Evolutionary conservation across 2,113 vertebrate species (phyloP), one percentile per base, ranked within the genome.

Genomic region (Xyliphius kryptos): DNA sequence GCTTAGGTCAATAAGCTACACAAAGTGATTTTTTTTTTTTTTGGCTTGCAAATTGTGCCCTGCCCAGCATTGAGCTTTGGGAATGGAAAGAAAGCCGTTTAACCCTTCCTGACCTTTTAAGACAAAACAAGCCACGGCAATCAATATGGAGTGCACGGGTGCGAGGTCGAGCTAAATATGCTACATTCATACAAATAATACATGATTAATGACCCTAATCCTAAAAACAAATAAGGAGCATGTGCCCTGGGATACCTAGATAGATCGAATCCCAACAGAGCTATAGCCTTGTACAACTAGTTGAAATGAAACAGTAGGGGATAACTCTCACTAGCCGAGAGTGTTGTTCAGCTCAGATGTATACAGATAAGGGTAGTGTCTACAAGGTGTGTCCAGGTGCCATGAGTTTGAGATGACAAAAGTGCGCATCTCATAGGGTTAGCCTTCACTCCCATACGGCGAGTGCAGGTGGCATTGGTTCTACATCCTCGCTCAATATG

Each of bases 171-270:
- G 50, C 60, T 60, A 63, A 19, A 19, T 62, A 52, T 52, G 44
- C 58, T 53, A 63, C 46, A 59, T 57, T 60, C 50, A 66, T 22
- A 52, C 52, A 68, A 47, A 69, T 52, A 61, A 53, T 11, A 50
- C 13, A 67, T 22, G 63, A 67, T 63, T 70, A 67, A 50, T 66
- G 40, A 50, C 19, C 60, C n/a, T n/a, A 69, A 74, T 67, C 72
- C 66, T 15, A 11, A 52, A 44, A 38, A 32, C 32, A 41, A 54
- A 12, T 53, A 17, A 52, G 44, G 61, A 52, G 37, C 52, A 12
- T 61, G 51, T 38, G 37, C 21, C 5, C 6, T 32, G 7, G 13
- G 40, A 57, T 51, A 15, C 9, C 13, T 10, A 9, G 6, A 37
- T 11, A 56, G n/a, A n/a, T n/a, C n/a, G 16, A 19, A 38, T 56